Percentiles rank a stretch among this genome's conserved stretches.
Evolutionary conservation across 2,888 invertebrate genomes (phyloP).

Genomic region (Diplazon laetatorius): DNA sequence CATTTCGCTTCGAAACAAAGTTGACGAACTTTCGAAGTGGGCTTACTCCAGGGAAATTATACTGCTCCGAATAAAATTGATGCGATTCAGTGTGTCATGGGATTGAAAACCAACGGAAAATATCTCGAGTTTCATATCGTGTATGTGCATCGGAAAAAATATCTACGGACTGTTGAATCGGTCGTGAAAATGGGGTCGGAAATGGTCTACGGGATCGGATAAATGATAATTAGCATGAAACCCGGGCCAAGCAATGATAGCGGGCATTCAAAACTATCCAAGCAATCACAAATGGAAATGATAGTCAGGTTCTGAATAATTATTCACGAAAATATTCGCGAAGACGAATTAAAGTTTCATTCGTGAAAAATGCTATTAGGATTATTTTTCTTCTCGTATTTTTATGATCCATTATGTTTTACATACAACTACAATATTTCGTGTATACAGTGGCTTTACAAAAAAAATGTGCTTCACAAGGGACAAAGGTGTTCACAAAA

Average conservation of each 20-base stretch:
- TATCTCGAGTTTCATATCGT: too few species aligned
- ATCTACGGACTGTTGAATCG: neutral
- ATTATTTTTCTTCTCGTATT: neutral
- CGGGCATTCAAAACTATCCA: neutral
- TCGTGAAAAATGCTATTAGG: too few species aligned
- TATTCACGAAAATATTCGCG: too few species aligned
- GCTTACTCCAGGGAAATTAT: neutral
- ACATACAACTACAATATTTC: neutral
- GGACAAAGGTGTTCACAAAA: neutral
- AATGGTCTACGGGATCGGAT: neutral
- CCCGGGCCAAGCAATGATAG: constrained; percentile 2
- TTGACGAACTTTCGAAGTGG: neutral
- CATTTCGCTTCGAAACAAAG: neutral
- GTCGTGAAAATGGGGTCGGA: too few species aligned
- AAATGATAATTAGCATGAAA: neutral
- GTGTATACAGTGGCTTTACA: too few species aligned
- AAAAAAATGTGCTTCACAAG: neutral
- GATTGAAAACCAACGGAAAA: too few species aligned
- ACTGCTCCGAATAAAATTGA: neutral
- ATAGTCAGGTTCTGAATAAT: neutral
- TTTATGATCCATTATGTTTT: neutral
- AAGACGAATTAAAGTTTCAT: too few species aligned
- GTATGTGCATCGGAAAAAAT: neutral
- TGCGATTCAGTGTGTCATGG: too few species aligned
- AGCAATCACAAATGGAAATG: neutral